A percentile compares a stretch with the other conserved stretches of the same genome.
Conservation (phyloP, 1,140 invertebrate species). For the Steinernema khuongi region DNA sequence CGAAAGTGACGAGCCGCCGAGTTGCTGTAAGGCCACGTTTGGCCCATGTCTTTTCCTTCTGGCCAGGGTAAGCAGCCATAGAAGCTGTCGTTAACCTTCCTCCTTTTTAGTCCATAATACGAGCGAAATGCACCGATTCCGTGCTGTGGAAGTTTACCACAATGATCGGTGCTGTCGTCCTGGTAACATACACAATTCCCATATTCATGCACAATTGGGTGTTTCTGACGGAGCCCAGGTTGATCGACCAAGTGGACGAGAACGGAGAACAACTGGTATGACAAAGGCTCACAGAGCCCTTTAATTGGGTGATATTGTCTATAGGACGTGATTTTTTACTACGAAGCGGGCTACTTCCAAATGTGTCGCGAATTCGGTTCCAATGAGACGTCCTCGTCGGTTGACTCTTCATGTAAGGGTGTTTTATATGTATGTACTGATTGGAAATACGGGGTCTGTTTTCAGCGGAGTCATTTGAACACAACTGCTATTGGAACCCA, state of each 20-base stretch:
- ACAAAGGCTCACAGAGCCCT: no score
- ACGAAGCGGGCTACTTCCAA: constrained; percentile 45
- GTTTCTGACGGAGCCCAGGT: constrained; percentile 39
- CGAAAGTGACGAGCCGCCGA: background rate
- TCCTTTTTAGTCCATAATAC: constrained; percentile 32
- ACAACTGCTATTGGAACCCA: constrained; percentile 36
- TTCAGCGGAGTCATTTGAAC: constrained; percentile 29
- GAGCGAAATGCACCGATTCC: constrained; percentile 38
- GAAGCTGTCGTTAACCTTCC: background rate
- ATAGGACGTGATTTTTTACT: constrained; percentile 41
- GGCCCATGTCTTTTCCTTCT: background rate
- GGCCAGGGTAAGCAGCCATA: background rate
- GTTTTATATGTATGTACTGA: constrained; percentile 6
- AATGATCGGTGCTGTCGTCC: constrained; percentile 27
- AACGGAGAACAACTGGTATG: constrained; percentile 41
- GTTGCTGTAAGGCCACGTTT: background rate
- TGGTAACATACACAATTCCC: constrained; percentile 40
- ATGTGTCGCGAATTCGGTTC: constrained; percentile 35
- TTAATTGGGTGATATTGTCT: background rate
- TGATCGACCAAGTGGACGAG: constrained; percentile 41
- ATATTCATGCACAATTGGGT: constrained; percentile 44
- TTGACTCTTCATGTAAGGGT: constrained; percentile 22
- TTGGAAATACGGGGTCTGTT: background rate
- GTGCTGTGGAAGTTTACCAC: constrained; percentile 25
- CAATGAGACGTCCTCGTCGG: constrained; percentile 20